Conservation (phyloP, 2,888 invertebrate genomes). For the Hydroisotoma schaefferi region DNA sequence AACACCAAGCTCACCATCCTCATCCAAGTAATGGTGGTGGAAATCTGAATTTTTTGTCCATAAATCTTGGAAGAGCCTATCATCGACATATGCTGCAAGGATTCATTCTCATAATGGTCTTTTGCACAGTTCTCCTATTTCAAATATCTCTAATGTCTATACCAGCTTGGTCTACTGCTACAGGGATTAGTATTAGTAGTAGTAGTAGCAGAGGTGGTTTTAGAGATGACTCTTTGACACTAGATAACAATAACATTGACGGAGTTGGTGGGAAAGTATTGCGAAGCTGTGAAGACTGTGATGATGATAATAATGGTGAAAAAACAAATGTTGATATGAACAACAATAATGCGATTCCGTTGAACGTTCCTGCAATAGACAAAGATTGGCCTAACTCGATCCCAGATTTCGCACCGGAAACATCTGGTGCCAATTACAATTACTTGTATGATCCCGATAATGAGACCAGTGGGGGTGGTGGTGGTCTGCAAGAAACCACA, state of each 20-base stretch:
- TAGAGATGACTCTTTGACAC: neutral
- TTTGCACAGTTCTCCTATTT: slow-evolving; percentile 31
- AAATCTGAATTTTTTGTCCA: slow-evolving; percentile 14
- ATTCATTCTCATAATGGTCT: slow-evolving; percentile 27
- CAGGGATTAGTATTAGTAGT: too few relatives aligned
- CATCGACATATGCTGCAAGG: slow-evolving; percentile 25
- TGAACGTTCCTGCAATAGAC: neutral
- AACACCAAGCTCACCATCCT: neutral
- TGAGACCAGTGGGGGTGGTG: slow-evolving; percentile 5
- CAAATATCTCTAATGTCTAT: slow-evolving; percentile 9
- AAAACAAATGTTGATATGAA: slow-evolving; percentile 21
- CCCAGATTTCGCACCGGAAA: slow-evolving; percentile 25
- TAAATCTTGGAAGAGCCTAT: slow-evolving; percentile 4
- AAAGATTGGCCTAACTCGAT: slow-evolving; percentile 5
- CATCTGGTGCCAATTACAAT: slow-evolving; percentile 32
- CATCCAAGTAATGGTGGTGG: neutral
- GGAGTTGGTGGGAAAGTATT: neutral
- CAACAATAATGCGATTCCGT: slow-evolving; percentile 5
- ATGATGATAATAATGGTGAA: slow-evolving; percentile 12
- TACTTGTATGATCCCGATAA: slow-evolving; percentile 29
- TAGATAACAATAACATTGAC: neutral
- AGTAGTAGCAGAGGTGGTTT: too few relatives aligned
- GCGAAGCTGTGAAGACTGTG: slow-evolving; percentile 27
- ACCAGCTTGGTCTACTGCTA: neutral
- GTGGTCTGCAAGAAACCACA: neutral